phyloP scores from a whole-genome alignment of 2,888 invertebrate genomes.

The Parnassius mnemosyne region DNA sequence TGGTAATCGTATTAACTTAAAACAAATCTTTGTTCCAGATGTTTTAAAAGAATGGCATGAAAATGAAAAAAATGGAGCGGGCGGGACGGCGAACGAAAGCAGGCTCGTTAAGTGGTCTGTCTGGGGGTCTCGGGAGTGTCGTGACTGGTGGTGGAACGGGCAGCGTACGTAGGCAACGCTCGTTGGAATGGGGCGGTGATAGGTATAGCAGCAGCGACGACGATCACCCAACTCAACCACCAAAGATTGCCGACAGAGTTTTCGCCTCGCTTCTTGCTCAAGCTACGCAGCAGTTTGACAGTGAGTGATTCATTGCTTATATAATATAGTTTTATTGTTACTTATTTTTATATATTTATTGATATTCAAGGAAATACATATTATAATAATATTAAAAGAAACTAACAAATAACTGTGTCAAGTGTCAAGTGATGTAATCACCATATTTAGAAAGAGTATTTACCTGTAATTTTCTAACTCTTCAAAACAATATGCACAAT shows the following conservation, averaged over 20 bases:
- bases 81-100: conserved; percentile 69
- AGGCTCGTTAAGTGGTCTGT: conserved; percentile 69
- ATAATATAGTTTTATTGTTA: no score
- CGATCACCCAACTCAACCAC: conserved; percentile 73
- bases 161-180: conserved; percentile 76
- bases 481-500: no score
- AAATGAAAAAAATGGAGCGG: conserved; percentile 65
- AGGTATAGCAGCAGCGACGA: conserved; percentile 80
- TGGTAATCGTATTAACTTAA: no score
- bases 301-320: conserved; percentile 45
- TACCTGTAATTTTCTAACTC: no score
- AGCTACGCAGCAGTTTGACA: conserved; percentile 77
- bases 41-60: conserved; percentile 62
- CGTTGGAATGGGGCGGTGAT: conserved; percentile 80
- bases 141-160: conserved; percentile 39
- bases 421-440: no score
- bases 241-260: conserved; percentile 73
- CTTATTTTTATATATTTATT: no score
- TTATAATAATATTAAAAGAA: no score
- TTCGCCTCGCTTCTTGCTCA: conserved; percentile 78
- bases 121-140: conserved; percentile 56
- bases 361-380: no score
- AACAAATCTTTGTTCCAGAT: conserved; percentile 46
- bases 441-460: no score
- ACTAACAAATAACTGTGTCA: no score